A percentile compares a stretch with the other conserved stretches of the same genome.
Evolutionary conservation across 2,113 vertebrate genomes (phyloP).

Genomic region (Leuciscus idus): DNA sequence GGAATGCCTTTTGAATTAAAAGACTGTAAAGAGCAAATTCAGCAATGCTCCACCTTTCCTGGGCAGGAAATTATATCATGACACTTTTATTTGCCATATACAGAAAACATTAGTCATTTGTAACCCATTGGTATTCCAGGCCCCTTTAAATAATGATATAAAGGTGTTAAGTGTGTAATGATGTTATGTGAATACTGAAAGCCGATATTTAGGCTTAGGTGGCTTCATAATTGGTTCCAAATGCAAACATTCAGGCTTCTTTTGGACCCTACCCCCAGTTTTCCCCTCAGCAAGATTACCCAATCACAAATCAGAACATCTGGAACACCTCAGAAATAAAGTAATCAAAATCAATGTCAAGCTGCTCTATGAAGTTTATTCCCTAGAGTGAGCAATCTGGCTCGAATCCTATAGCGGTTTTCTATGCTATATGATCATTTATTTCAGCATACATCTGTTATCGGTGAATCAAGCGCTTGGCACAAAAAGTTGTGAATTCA

Average conservation of each 20-base stretch:
- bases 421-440: constrained; percentile 60
- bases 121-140: constrained; percentile 1
- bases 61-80: constrained; percentile 25
- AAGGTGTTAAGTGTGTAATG: constrained; percentile 49
- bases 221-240: constrained; percentile 63
- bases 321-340: constrained; percentile 75
- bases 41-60: not conserved
- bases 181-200: constrained; percentile 45
- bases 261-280: constrained; percentile 42
- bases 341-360: constrained; percentile 73
- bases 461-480: constrained; percentile 61
- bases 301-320: constrained; percentile 69
- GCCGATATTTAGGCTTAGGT: constrained; percentile 47
- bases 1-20: not conserved
- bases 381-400: constrained; percentile 65
- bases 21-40: not conserved
- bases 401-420: constrained; percentile 57
- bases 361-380: constrained; percentile 70
- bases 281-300: constrained; percentile 51
- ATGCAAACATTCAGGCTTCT: constrained; percentile 63
- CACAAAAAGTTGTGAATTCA: constrained; percentile 55
- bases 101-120: constrained; percentile 23
- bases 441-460: constrained; percentile 68
- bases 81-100: constrained; percentile 36
- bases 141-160: constrained; percentile 36